Conservation (phyloP, 1,140 invertebrate genomes). For the Drosophila bipectinata region DNA sequence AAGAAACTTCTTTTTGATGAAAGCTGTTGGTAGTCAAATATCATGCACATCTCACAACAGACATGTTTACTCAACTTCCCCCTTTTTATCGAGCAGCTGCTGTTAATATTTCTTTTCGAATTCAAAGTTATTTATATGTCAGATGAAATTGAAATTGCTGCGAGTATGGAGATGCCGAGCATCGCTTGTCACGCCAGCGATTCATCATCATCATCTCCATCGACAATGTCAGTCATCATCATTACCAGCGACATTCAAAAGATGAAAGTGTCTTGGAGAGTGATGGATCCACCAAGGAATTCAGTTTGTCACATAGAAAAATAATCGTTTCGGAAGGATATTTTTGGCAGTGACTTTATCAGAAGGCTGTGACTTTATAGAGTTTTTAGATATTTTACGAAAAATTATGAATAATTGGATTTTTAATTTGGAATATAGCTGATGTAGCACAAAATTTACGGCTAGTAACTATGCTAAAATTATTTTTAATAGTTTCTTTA, state of each 20-base stretch:
- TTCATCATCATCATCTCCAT: constrained; percentile 65
- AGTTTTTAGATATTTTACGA: no score
- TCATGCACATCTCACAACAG: constrained; percentile 53
- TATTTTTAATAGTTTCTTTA: not conserved
- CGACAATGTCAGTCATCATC: constrained; percentile 35
- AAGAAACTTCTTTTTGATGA: constrained; percentile 41
- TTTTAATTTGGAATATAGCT: not conserved
- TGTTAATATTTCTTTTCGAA: constrained; percentile 57
- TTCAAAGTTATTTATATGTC: constrained; percentile 77
- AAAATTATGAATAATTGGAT: no score
- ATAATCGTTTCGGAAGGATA: constrained; percentile 5
- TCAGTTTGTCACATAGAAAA: constrained; percentile 15
- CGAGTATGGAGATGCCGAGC: constrained; percentile 13
- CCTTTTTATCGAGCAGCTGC: constrained; percentile 28
- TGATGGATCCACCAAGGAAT: constrained; percentile 39
- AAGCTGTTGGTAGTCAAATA: constrained; percentile 50
- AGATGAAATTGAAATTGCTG: constrained; percentile 66
- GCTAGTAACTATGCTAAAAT: not conserved
- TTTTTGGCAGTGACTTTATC: not conserved
- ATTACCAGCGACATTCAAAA: constrained; percentile 46
- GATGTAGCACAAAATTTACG: not conserved
- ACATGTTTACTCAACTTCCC: constrained; percentile 47
- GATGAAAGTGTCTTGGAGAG: constrained; percentile 38
- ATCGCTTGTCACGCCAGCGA: constrained; percentile 53
- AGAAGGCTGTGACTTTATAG: not conserved